These are phyloP conservation scores for Neogale vison DNA, from an alignment of 2,113 vertebrate species.

Conservation along the genomic window DNA sequence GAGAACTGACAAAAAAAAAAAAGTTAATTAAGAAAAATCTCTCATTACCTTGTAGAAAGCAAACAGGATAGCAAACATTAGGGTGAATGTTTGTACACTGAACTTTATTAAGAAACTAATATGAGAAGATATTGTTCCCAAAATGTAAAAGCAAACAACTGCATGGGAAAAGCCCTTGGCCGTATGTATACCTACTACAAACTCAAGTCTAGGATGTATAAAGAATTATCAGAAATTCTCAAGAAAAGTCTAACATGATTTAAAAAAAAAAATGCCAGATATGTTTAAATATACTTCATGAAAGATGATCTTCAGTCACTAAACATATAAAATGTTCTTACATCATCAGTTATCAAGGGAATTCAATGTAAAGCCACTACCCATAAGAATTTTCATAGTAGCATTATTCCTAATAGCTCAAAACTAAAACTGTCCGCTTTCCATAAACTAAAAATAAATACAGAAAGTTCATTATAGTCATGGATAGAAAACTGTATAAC, in stretches of 20 bases:
- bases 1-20: neutral
- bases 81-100: neutral
- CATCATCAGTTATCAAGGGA: neutral
- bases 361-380: neutral
- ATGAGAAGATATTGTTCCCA: neutral
- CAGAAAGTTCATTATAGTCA: neutral
- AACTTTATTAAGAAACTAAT: neutral
- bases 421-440: neutral
- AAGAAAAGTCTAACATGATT: neutral
- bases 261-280: neutral
- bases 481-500: neutral
- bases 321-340: neutral
- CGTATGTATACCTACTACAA: neutral
- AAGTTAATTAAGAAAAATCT: neutral
- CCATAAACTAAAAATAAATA: neutral
- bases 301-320: neutral
- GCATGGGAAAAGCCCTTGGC: neutral
- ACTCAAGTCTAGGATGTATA: neutral
- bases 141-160: neutral
- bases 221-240: neutral
- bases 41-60: neutral
- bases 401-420: neutral
- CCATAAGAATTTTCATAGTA: neutral
- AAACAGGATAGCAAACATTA: neutral
- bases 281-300: neutral